Evolutionary conservation across 2,113 vertebrate species (phyloP), one percentile per base, ranked within the genome.

Genomic region (Anarhynchus alexandrinus): DNA sequence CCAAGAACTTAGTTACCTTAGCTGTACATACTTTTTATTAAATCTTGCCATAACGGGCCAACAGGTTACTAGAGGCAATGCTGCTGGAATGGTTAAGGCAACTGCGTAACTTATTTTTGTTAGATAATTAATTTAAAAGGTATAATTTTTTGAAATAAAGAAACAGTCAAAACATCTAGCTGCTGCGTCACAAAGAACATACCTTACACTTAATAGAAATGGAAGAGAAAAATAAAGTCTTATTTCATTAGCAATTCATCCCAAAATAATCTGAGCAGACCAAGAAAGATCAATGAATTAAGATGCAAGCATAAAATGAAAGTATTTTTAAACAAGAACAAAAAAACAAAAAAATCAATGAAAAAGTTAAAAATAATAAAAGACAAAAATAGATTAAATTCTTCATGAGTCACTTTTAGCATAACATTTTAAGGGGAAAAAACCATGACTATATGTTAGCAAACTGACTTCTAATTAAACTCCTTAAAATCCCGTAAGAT

Each of bases 261-360:
- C 34, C 54, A 82, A 86, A 92, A 45, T 49, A 80, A 69, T 38
- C 23, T 42, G 34, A 79, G 38, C 61, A 82, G 57, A 29, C 25
- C 27, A 77, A n/a, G 26, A 80, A 49, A 59, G 10, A 61, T 21
- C 38, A 86, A 25, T 19, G 14, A 54, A 62, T 64, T 85, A 76
- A 58, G 43, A 76, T 18, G 15, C 42, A 40, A 79, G 17, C 19
- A 80, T 36, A 69, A 91, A 86, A 38, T 1, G 23, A 8, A 94
- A 74, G 26, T 79, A 88, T 43, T 89, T 87, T 92, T 66, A 42
- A 92, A 91, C 17, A 83, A 82, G 23, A 76, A 51, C 23, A 51
- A 42, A 42, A 9, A 42, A 42, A 51, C 22, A 76, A 10, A 82
- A 70, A 32, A 27, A 55, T 25, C 3, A 3, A 74, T 45, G 4